phyloP scores from a whole-genome alignment of 2,888 invertebrate species.

The Morpho helenor region DNA sequence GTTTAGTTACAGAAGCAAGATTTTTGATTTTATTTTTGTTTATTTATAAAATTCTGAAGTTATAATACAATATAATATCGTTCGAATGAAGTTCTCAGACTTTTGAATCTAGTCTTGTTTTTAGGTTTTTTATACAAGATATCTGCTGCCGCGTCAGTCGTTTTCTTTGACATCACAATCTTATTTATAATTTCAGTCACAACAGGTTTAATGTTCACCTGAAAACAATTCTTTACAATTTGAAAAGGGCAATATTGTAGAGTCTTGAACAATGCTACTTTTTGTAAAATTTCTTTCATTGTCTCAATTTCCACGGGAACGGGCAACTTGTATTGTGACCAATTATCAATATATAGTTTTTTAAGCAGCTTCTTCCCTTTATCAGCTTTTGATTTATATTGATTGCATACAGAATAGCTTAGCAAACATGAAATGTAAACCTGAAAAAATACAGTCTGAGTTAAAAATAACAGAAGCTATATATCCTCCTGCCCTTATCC shows the following conservation, averaged over 20 bases:
- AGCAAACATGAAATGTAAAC: neutral
- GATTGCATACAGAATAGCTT: neutral
- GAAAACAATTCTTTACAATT: neutral
- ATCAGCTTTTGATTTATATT: neutral
- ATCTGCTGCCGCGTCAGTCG: neutral
- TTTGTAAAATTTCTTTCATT: slow-evolving; percentile 16
- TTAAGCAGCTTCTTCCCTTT: neutral
- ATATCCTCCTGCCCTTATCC: too few relatives aligned
- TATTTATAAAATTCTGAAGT: too few relatives aligned
- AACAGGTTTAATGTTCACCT: neutral
- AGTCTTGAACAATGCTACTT: slow-evolving; percentile 10
- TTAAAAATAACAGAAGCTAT: too few relatives aligned
- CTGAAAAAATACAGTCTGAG: neutral
- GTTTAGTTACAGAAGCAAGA: too few relatives aligned
- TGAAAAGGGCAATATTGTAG: slow-evolving; percentile 34
- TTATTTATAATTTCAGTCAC: slow-evolving; percentile 13
- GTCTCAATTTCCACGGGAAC: slow-evolving; percentile 16
- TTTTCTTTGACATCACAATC: neutral
- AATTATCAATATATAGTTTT: slow-evolving; percentile 31
- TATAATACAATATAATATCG: too few relatives aligned
- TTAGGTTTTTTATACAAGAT: neutral
- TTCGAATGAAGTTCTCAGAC: too few relatives aligned
- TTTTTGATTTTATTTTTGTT: too few relatives aligned
- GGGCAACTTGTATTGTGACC: slow-evolving; percentile 33
- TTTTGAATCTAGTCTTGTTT: neutral